Base-by-base conservation (phyloP, 2,888 invertebrate genomes). In the Aphodius granarius region DNA sequence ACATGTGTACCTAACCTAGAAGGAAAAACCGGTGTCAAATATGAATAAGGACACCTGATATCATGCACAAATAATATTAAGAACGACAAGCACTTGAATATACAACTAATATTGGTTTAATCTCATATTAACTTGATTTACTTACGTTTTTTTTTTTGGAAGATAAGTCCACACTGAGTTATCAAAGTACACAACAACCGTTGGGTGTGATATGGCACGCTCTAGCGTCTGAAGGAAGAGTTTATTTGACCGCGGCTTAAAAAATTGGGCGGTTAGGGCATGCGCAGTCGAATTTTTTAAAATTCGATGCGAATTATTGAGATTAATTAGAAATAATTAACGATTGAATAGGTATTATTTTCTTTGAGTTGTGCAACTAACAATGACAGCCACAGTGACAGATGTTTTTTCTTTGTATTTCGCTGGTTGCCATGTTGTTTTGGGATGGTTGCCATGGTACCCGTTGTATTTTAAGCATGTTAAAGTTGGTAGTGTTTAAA, bases 181-280 rank as follows among this genome's bases (percentile, higher is more conserved):
- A 13, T 43, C 43, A 43, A 43, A 43, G 43, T 43, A 13, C 43
- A 43, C 43, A 43, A 13, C 43, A 20, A 68, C 9, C 3, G 68
- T 68, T 68, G 4, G n/a, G n/a, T 1, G 1, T 43, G 20, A 22
- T 18, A 21, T 21, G 73, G 73, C 66, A 13, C 43, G 43, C 43
- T 2, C 43, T 43, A n/a, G n/a, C n/a, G n/a, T n/a, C 19, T 23
- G 22, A 73, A 19, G 15, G 65, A 64, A 64, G 73, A 64, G 22
- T 63, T 16, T 66, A 65, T 73, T 43, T 43, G 22, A 64, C 23
- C 22, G 20, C n/a, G 66, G 64, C 63, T 17, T 63, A 19, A 65
- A 72, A 73, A 72, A 72, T 20, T 63, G n/a, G 23, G 20, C 72
- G 20, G 9, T 6, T 16, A 5, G 62, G 1, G n/a, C 71, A 72